A percentile compares a stretch with the other conserved stretches of the same genome.
Evolutionary conservation across 1,140 invertebrate genomes (phyloP).

Genomic region (Drosophila nebulosa): DNA sequence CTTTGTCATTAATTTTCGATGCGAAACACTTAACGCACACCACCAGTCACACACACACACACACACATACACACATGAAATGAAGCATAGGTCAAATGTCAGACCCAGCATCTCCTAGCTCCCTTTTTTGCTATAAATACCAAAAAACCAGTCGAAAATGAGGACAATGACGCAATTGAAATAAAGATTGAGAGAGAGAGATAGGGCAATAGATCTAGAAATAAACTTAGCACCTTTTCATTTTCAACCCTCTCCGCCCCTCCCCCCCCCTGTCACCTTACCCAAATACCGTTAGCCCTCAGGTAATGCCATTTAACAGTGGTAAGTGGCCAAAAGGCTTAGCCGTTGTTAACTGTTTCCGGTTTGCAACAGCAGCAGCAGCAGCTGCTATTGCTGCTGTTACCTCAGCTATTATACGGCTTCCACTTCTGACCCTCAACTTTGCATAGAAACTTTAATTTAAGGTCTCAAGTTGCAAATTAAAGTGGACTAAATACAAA

Average conservation of each 20-base stretch:
- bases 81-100: constrained; percentile 60
- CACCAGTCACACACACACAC: constrained; percentile 37
- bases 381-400: background rate
- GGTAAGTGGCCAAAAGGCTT: constrained; percentile 62
- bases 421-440: constrained; percentile 40
- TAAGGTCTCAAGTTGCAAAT: background rate
- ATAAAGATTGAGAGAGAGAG: background rate
- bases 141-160: constrained; percentile 13
- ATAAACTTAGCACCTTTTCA: background rate
- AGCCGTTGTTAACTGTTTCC: constrained; percentile 74
- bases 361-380: constrained; percentile 25
- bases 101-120: constrained; percentile 24
- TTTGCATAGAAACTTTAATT: constrained; percentile 25
- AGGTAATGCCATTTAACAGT: constrained; percentile 68
- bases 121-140: constrained; percentile 45
- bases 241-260: background rate
- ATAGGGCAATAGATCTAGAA: background rate
- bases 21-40: constrained; percentile 61
- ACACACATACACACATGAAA: constrained; percentile 1
- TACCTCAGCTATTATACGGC: constrained; percentile 34
- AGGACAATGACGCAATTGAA: constrained; percentile 22
- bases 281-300: background rate
- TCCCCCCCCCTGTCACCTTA: too few species aligned
- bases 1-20: constrained; percentile 77
- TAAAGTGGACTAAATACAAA: background rate